Evolutionary conservation across 2,113 vertebrate genomes (phyloP).

Genomic region (Cyanistes caeruleus): DNA sequence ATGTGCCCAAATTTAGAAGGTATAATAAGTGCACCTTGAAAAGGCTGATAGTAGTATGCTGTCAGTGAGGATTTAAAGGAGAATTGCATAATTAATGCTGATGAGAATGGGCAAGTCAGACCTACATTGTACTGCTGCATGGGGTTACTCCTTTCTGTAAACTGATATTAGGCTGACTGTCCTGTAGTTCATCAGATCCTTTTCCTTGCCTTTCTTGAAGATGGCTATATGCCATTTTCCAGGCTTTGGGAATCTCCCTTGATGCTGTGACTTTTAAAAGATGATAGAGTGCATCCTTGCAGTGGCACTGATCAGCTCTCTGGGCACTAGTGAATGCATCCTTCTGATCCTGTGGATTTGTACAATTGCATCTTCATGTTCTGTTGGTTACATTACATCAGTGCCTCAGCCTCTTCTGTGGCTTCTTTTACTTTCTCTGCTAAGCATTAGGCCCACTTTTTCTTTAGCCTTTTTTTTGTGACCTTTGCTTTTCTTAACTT

Average conservation of each 20-base stretch:
- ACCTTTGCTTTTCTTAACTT: background rate
- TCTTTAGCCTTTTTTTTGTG: background rate
- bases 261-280: background rate
- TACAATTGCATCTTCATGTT: background rate
- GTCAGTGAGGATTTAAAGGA: background rate
- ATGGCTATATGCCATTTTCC: background rate
- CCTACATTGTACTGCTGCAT: background rate
- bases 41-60: background rate
- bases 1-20: constrained; percentile 31
- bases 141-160: background rate
- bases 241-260: background rate
- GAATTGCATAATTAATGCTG: background rate
- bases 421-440: background rate
- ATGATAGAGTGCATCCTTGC: background rate
- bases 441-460: background rate
- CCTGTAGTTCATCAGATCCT: background rate
- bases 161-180: background rate
- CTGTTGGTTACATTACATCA: accelerated
- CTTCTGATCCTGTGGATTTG: background rate
- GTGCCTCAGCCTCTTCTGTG: background rate
- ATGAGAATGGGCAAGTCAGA: background rate
- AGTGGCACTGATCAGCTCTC: background rate
- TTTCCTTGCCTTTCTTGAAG: background rate
- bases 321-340: background rate
- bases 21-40: background rate